Base-by-base conservation (phyloP, 2,888 invertebrate species). In the Mythimna impura region DNA sequence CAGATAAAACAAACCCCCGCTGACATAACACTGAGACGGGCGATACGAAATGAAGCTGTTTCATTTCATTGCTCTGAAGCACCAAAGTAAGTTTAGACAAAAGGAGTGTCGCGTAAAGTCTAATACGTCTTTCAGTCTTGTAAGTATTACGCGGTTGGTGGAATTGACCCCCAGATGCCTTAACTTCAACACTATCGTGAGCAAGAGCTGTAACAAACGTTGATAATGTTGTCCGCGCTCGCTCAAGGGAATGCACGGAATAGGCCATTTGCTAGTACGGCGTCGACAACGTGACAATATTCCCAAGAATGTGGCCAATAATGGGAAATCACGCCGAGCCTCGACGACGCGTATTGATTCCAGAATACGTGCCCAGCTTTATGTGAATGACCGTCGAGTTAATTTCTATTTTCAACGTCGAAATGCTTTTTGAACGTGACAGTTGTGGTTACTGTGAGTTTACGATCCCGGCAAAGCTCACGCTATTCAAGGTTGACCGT, bases 201-300 rank as follows among this genome's bases (percentile, higher is more conserved):
- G 78, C 82, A 84, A 84, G 85, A 86, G 86, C 87, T 82, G 88
- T 89, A 86, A 90, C 86, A 86, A 89, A 86, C 86, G 83, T 80
- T 86, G 86, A 88, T 90, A 90, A 90, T 90, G 89, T 87, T 89
- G 89, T 87, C 88, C 87, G 74, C 73, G 68, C 77, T 76, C 78
- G 73, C 85, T 86, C 83, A 76, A 77, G 87, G 89, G 89, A 86
- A 86, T 86, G 86, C 86, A 80, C 72, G 66, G 84, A 89, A 90
- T 89, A 85, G 86, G 79, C 90, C 86, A 89, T 91, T 91, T 85
- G 75, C 76, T 71, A 84, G 85, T 77, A 84, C 80, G 82, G 80
- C 80, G 82, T 65, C 84, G 81, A 77, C 85, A 87, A 89, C 88
- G 90, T 89, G 89, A 89, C 90, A 88, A 88, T 89, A 89, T 89